A percentile compares a stretch with the other conserved stretches of the same genome.
These are phyloP conservation scores for Brachypalpus laphriformis DNA, from an alignment of 2,888 invertebrate species.

Conservation along the genomic window DNA sequence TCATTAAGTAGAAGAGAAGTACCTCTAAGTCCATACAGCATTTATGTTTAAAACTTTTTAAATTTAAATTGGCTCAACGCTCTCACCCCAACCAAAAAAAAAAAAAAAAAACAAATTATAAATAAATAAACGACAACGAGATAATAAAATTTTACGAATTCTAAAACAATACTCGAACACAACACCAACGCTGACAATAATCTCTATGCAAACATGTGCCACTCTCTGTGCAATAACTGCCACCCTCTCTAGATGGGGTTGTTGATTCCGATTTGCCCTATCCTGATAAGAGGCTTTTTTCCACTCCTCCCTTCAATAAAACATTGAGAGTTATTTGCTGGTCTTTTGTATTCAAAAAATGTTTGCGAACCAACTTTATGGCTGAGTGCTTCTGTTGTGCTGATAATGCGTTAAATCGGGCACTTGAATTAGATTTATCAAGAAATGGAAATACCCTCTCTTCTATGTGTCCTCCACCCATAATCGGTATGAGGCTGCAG, in stretches of 20 bases:
- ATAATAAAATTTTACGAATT: conserved; percentile 7
- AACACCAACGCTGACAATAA: neutral
- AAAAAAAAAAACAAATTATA: neutral
- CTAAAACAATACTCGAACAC: neutral
- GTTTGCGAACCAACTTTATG: conserved; percentile 13
- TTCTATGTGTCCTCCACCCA: too few species aligned
- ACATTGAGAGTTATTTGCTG: conserved; percentile 3
- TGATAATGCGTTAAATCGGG: conserved; percentile 16
- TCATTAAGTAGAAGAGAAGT: neutral
- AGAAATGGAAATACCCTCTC: neutral
- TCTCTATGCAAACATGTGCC: neutral
- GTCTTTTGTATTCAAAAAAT: conserved; percentile 17
- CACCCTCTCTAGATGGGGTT: neutral
- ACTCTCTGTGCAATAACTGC: neutral
- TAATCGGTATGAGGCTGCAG: neutral
- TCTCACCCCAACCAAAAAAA: too few species aligned
- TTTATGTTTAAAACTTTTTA: neutral
- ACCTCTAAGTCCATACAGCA: neutral
- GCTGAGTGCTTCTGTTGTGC: conserved; percentile 15
- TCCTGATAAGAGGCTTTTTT: neutral
- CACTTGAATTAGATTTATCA: conserved; percentile 22
- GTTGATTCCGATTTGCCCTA: neutral
- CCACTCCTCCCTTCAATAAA: neutral
- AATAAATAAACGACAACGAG: conserved; percentile 1
- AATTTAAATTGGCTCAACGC: neutral